Evolutionary conservation across 2,113 vertebrate species (phyloP).

Genomic region (Heloderma charlesbogerti): DNA sequence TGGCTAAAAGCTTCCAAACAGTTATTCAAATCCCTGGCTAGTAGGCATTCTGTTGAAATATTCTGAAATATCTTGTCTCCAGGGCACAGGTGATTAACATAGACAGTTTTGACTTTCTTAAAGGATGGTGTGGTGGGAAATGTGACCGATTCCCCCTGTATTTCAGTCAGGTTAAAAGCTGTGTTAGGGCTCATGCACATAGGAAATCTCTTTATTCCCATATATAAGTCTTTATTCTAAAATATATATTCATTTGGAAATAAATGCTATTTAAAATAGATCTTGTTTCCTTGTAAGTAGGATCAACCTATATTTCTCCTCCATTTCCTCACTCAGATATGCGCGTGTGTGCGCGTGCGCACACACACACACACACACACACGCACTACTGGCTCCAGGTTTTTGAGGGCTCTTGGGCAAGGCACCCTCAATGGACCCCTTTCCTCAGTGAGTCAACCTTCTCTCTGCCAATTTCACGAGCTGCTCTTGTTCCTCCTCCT

Average conservation of each 20-base stretch:
- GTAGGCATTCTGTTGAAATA: neutral
- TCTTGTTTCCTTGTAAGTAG: neutral
- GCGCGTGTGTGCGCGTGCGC: too few relatives aligned
- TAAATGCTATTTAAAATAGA: neutral
- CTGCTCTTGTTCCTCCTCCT: too few relatives aligned
- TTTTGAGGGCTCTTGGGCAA: too few relatives aligned
- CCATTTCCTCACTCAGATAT: neutral
- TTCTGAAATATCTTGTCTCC: neutral
- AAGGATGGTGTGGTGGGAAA: neutral
- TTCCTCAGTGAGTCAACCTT: too few relatives aligned
- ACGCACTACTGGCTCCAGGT: too few relatives aligned
- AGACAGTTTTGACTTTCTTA: neutral
- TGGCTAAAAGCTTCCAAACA: neutral
- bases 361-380: neutral
- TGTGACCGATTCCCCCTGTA: neutral
- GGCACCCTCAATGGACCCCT: too few relatives aligned
- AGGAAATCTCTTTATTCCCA: neutral
- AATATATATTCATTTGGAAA: neutral
- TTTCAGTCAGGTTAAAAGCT: neutral
- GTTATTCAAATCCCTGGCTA: accelerated
- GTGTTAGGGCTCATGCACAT: neutral
- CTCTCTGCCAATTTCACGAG: too few relatives aligned
- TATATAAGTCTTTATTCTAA: too few relatives aligned
- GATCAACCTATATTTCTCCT: neutral
- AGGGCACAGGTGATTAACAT: neutral